These are phyloP conservation scores for Coreius guichenoti DNA, from an alignment of 2,797 vertebrate genomes.

Conservation along the genomic window DNA sequence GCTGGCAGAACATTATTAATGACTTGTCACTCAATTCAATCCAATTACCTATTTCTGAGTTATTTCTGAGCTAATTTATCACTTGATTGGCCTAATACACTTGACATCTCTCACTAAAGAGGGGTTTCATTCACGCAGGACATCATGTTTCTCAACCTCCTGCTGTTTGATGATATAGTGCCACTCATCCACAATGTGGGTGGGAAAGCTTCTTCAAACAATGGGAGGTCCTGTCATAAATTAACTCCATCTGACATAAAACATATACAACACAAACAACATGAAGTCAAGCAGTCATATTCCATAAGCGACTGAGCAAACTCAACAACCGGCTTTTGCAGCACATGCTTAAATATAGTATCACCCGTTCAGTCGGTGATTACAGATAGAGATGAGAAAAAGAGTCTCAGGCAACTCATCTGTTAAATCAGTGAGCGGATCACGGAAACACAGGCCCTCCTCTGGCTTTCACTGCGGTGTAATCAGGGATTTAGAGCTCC, in stretches of 20 bases:
- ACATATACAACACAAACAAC: neutral
- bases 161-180: neutral
- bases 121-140: neutral
- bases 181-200: neutral
- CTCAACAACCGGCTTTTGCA: neutral
- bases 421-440: conserved; percentile 60
- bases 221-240: neutral
- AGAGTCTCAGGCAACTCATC: conserved; percentile 47
- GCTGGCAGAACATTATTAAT: neutral
- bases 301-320: neutral
- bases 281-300: neutral
- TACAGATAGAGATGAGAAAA: conserved; percentile 48
- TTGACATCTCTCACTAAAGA: neutral
- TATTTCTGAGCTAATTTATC: neutral
- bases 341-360: conserved; percentile 26
- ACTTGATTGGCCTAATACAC: neutral
- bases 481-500: conserved; percentile 46
- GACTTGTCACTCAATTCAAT: conserved; percentile 2
- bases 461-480: conserved; percentile 56
- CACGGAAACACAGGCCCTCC: conserved; percentile 42
- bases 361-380: conserved; percentile 38
- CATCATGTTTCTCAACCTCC: neutral
- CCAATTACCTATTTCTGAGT: neutral
- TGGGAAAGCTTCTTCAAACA: neutral
- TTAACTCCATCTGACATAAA: neutral